These are phyloP conservation scores for Lycocerus yunnanus DNA, from an alignment of 2,888 invertebrate species.

Conservation along the genomic window DNA sequence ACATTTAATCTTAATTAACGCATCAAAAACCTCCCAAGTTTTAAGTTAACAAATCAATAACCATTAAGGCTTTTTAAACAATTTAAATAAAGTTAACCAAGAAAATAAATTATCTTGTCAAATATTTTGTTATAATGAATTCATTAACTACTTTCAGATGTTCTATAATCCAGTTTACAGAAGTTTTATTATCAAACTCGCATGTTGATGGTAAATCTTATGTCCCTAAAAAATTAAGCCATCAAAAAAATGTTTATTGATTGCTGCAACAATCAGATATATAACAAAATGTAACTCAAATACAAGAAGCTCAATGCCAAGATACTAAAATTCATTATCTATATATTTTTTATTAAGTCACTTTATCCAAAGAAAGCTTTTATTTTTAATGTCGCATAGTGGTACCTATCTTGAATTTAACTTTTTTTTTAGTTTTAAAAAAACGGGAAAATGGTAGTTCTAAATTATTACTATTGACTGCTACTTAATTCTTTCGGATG, in stretches of 20 bases:
- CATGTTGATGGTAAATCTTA: neutral
- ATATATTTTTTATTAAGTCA: neutral
- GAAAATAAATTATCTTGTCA: neutral
- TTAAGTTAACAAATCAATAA: slow-evolving; percentile 11
- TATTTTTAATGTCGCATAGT: no score
- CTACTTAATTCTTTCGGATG: no score
- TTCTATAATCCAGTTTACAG: neutral
- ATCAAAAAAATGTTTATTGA: neutral
- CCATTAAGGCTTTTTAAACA: slow-evolving; percentile 1
- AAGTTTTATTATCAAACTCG: neutral
- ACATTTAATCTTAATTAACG: slow-evolving; percentile 11
- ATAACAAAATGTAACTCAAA: neutral
- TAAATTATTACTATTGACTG: no score
- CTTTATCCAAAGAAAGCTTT: no score
- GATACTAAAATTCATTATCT: neutral
- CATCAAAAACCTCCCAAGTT: slow-evolving; percentile 3
- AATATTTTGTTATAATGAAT: neutral
- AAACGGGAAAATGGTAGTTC: no score
- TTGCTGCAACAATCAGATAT: neutral
- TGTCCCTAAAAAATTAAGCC: neutral
- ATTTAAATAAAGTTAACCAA: neutral
- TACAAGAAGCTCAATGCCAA: neutral
- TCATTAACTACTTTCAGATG: neutral
- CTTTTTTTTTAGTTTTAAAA: no score
- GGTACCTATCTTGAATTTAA: no score